These are phyloP conservation scores for Nomada hirtipes DNA, from an alignment of 2,888 invertebrate genomes.

Conservation along the genomic window DNA sequence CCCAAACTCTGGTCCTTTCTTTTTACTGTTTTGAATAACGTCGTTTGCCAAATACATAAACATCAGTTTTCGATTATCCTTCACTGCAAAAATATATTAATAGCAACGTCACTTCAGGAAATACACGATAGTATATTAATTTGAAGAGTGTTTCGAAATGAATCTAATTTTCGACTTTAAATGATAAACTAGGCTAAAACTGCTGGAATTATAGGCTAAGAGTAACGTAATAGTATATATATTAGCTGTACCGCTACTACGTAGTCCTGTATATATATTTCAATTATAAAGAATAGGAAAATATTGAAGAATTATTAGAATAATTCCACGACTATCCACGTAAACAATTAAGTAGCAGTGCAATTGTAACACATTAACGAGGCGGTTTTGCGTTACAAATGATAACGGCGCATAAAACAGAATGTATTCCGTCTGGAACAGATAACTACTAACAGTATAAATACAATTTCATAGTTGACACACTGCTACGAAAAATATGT, in stretches of 20 bases:
- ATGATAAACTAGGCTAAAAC: background rate
- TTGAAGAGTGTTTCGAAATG: background rate
- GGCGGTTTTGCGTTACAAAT: background rate
- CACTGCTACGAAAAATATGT: conserved; percentile 21
- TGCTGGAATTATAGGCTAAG: background rate
- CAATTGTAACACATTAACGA: background rate
- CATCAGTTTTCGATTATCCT: conserved; percentile 94
- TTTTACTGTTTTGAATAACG: conserved; percentile 99
- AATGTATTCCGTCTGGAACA: background rate
- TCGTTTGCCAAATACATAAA: conserved; percentile 99
- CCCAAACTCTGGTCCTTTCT: conserved; percentile 98
- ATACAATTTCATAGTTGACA: conserved; percentile 32
- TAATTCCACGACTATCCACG: background rate
- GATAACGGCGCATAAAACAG: background rate
- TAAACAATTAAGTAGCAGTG: conserved; percentile 19
- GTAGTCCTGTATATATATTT: background rate
- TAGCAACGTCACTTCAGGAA: conserved; percentile 11
- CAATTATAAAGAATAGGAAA: background rate
- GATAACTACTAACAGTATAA: background rate
- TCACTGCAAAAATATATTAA: conserved; percentile 87
- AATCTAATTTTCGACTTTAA: background rate
- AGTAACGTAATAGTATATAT: background rate
- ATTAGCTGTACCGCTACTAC: background rate
- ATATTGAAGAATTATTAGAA: background rate
- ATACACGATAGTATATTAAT: background rate